Percentiles rank a stretch among this genome's conserved stretches.
Evolutionary conservation across 2,113 vertebrate species (phyloP).

Genomic region (Rhagologus leucostigma): DNA sequence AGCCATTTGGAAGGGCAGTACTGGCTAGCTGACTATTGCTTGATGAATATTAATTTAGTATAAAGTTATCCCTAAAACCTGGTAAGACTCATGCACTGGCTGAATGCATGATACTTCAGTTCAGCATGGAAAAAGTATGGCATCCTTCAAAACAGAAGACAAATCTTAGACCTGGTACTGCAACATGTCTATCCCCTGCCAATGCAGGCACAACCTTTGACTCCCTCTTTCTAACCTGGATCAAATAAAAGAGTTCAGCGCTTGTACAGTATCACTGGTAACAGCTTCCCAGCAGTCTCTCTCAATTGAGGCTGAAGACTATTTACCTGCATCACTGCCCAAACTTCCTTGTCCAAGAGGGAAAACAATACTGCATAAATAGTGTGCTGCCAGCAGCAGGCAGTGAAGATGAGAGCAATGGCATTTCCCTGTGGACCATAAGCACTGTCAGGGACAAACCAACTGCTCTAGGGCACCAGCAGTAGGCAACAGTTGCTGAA

Average conservation of each 20-base stretch:
- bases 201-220: neutral
- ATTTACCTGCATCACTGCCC: neutral
- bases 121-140: neutral
- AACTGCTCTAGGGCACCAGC: neutral
- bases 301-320: neutral
- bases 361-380: neutral
- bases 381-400: neutral
- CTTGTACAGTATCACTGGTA: neutral
- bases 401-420: neutral
- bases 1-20: neutral
- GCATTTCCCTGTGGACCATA: neutral
- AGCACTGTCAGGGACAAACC: neutral
- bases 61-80: neutral
- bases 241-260: neutral
- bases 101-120: neutral
- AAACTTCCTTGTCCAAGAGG: neutral
- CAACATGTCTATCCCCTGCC: rapidly evolving
- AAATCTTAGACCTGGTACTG: neutral
- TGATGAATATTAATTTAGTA: neutral
- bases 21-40: neutral
- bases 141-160: neutral
- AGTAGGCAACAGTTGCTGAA: neutral
- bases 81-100: neutral
- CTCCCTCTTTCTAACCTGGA: neutral
- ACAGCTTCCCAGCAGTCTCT: neutral